Conservation (phyloP, 2,797 vertebrate species). For the Pangasius macronema region DNA sequence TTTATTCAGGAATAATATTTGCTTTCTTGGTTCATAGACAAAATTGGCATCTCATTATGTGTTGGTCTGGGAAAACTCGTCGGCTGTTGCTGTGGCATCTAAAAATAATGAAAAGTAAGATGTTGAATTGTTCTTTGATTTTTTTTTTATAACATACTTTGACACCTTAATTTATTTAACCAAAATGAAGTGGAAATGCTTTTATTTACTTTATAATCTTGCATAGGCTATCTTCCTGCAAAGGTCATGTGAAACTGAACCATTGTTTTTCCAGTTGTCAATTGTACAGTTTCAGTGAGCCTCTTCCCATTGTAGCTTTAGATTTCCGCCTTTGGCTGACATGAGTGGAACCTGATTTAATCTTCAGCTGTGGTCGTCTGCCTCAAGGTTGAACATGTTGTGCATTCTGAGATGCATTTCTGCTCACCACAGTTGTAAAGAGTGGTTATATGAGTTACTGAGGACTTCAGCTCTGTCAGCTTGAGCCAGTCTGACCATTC, state of each 20-base stretch:
- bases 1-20: neutral
- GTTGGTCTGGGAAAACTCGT: neutral
- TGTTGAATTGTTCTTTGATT: no score
- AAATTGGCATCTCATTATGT: neutral
- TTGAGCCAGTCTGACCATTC: neutral
- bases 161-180: neutral
- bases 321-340: neutral
- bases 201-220: neutral
- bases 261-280: neutral
- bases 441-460: neutral
- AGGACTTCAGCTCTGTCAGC: neutral
- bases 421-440: neutral
- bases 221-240: neutral
- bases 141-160: neutral
- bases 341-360: neutral
- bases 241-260: neutral
- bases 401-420: neutral
- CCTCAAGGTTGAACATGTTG: neutral
- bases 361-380: neutral
- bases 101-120: neutral
- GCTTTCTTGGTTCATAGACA: neutral
- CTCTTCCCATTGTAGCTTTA: neutral
- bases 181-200: neutral
- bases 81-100: neutral
- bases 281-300: neutral